Evolutionary conservation across 2,888 invertebrate species (phyloP).

Genomic region (Amphipyra berbera): DNA sequence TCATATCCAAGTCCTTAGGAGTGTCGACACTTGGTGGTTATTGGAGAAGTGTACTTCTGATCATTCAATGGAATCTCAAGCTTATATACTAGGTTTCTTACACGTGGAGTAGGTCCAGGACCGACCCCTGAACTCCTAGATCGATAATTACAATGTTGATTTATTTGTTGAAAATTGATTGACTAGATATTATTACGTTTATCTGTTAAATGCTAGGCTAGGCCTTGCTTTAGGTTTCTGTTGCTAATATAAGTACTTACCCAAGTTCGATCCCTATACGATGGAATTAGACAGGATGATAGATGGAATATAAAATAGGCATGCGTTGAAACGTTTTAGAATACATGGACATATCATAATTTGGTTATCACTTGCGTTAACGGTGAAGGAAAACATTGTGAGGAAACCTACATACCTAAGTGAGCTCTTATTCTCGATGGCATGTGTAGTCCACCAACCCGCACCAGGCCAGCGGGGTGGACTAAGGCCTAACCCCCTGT

Average conservation of each 20-base stretch:
- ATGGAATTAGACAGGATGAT: background rate
- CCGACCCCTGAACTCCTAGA: slow-evolving; percentile 44
- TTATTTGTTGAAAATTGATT: slow-evolving; percentile 42
- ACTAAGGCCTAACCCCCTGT: no score
- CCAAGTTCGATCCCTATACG: background rate
- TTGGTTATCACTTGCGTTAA: no score
- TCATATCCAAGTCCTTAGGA: slow-evolving; percentile 70
- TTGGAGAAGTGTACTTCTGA: slow-evolving; percentile 81
- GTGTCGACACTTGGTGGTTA: slow-evolving; percentile 52
- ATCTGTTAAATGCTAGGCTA: slow-evolving; percentile 32
- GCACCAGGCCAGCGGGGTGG: no score
- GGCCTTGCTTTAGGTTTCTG: background rate
- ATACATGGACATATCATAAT: no score
- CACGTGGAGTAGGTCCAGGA: slow-evolving; percentile 66
- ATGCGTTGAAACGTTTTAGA: no score
- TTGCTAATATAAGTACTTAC: background rate
- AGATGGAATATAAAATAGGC: no score
- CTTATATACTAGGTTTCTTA: slow-evolving; percentile 76
- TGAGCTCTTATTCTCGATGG: no score
- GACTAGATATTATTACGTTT: slow-evolving; percentile 13
- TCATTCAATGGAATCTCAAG: background rate
- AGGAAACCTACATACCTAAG: no score
- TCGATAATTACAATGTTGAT: slow-evolving; percentile 61
- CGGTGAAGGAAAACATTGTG: no score
- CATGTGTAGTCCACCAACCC: no score